These are phyloP conservation scores for Sus cebifrons DNA, from an alignment of 2,797 vertebrate genomes.

Conservation along the genomic window DNA sequence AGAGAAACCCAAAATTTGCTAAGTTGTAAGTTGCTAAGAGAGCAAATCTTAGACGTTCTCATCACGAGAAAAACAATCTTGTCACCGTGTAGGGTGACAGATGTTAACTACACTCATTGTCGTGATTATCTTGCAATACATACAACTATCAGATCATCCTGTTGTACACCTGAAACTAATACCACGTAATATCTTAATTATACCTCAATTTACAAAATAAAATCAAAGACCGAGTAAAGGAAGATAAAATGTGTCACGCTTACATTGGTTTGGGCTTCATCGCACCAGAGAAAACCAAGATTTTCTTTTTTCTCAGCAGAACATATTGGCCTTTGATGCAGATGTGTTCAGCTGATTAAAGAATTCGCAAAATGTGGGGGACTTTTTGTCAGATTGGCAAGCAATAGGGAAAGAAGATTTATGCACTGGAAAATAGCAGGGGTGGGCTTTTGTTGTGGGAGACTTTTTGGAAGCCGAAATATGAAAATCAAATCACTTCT, in stretches of 20 bases:
- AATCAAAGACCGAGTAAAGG: neutral
- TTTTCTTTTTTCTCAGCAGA: constrained; percentile 45
- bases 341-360: constrained; percentile 67
- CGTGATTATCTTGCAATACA: neutral
- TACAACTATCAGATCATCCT: neutral
- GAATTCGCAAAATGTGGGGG: constrained; percentile 9
- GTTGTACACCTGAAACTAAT: neutral
- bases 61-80: neutral
- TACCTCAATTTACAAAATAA: neutral
- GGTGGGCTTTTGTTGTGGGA: constrained; percentile 12
- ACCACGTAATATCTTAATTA: constrained; percentile 1
- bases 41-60: constrained; percentile 14
- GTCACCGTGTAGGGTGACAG: neutral
- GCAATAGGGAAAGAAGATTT: constrained; percentile 32
- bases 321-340: constrained; percentile 41
- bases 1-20: constrained; percentile 31
- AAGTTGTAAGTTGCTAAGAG: neutral
- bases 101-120: neutral
- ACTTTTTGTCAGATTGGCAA: constrained; percentile 33
- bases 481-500: constrained; percentile 55
- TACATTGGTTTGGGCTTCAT: neutral
- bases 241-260: neutral
- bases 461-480: constrained; percentile 42
- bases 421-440: neutral
- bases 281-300: neutral